Percentiles rank a stretch among this genome's conserved stretches.
Evolutionary conservation across 1,140 invertebrate species (phyloP).

Genomic region (Scaptomyza graminum): DNA sequence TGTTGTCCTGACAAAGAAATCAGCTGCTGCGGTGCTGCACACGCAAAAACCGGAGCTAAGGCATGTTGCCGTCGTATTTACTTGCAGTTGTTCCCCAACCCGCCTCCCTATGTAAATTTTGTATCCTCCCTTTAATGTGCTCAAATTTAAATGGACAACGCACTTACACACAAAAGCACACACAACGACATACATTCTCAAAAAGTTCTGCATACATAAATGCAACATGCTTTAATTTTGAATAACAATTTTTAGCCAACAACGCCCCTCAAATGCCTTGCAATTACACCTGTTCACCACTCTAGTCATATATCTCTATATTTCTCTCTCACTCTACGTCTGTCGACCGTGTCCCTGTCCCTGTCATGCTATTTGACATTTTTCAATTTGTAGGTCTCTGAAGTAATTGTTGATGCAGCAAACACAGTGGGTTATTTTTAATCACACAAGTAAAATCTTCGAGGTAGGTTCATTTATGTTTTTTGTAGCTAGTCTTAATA

Average conservation of each 20-base stretch:
- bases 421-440: slow-evolving; percentile 12
- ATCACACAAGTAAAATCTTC: too few relatives aligned
- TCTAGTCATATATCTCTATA: too few relatives aligned
- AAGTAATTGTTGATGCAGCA: slow-evolving; percentile 11
- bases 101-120: slow-evolving; percentile 42
- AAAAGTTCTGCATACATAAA: slow-evolving; percentile 10
- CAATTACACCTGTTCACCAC: slow-evolving; percentile 23
- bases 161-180: slow-evolving; percentile 18
- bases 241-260: slow-evolving; percentile 31
- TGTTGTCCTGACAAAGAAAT: slow-evolving; percentile 47
- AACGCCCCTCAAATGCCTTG: slow-evolving; percentile 31
- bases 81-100: slow-evolving; percentile 49
- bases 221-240: slow-evolving; percentile 59
- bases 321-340: background rate
- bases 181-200: background rate
- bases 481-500: too few relatives aligned
- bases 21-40: slow-evolving; percentile 73
- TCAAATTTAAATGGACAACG: slow-evolving; percentile 68
- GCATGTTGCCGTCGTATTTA: slow-evolving; percentile 71
- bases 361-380: slow-evolving; percentile 60
- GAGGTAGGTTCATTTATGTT: too few relatives aligned
- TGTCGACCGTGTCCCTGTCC: slow-evolving; percentile 18
- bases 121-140: slow-evolving; percentile 60
- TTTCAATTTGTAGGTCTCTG: slow-evolving; percentile 53
- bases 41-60: slow-evolving; percentile 69